Evolutionary conservation across 2,113 vertebrate genomes (phyloP).

Genomic region (Rissa tridactyla): DNA sequence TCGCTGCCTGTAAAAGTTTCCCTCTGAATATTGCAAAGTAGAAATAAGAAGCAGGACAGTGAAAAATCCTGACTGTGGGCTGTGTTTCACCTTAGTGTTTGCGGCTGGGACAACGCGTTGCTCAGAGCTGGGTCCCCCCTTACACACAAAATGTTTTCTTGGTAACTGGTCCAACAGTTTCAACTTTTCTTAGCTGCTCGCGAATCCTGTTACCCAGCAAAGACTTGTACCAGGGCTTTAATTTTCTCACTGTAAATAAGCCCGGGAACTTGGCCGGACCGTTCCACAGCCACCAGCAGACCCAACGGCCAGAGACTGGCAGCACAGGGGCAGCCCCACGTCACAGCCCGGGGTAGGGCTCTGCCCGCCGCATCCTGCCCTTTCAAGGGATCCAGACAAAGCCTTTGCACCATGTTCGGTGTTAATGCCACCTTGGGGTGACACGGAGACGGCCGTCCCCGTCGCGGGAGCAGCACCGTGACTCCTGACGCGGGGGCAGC

Average conservation of each 20-base stretch:
- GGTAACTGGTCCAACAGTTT: slow-evolving; percentile 1
- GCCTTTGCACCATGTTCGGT: neutral
- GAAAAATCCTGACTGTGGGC: neutral
- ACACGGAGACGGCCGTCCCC: neutral
- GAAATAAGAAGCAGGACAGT: neutral
- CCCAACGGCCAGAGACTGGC: neutral
- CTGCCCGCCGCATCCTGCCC: neutral
- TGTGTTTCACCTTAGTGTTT: neutral
- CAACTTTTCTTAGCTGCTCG: neutral
- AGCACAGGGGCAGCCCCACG: neutral
- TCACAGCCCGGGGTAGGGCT: neutral
- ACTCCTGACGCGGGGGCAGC: neutral
- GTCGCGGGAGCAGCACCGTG: neutral
- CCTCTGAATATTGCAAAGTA: neutral
- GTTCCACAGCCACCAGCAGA: neutral
- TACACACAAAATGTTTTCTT: neutral
- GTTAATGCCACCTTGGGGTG: neutral
- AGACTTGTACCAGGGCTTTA: slow-evolving; percentile 42
- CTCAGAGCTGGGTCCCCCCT: neutral
- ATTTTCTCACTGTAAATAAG: slow-evolving; percentile 59
- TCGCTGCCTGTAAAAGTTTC: neutral
- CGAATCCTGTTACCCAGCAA: slow-evolving; percentile 50
- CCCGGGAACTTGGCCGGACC: neutral
- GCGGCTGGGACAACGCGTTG: neutral
- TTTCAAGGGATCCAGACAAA: neutral